Evolutionary conservation across 2,797 vertebrate species (phyloP), one percentile per base, ranked within the genome.

Genomic region (Xenops minutus): DNA sequence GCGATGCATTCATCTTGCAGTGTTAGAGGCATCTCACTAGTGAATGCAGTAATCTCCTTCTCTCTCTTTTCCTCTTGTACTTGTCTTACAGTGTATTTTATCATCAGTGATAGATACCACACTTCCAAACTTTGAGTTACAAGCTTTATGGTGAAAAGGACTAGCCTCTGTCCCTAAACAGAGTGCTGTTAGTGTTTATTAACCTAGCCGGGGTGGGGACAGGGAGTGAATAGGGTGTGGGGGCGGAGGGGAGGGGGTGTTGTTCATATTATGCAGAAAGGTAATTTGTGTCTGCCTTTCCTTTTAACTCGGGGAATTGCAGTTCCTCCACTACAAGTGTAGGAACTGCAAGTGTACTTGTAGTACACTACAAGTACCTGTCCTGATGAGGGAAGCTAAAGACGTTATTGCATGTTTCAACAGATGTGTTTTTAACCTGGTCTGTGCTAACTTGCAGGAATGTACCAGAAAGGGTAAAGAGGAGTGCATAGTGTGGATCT

Each of bases 261-360:
- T 62, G 14, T 44, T 64, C 30, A 13, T 44, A 8, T 16, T 94
- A 95, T 94, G 81, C 92, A 83, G 82, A 93, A 61, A 93, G 84
- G 90, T 95, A 93, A 97, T 98, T 96, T 97, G 85, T 95, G 82
- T 93, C 93, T 96, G 91, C 82, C 86, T 82, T 95, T 97, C 93
- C 91, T 95, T 97, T 91, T 86, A 83, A 89, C 93, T 85, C 84
- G 5, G 76, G 84, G 85, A 96, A 73, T 83, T 87, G 66, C 12
- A 14, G 90, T 93, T 91, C 29, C 37, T 62, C 11, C 21, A 14
- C 61, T 64, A 8, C 62, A n/a, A 71, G 82, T 90, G 43, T 44
- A 20, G 43, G 10, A 43, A 44, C 43, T 44, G 21, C 43, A 44
- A 10, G 43, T 44, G 43, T 44, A 44, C 19, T 44, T 44, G 43